Evolutionary conservation across 35 echinoderm and acorn worm genomes (phyloP), one percentile per base, ranked within the genome.

Genomic region (Stichopus chloronotus): DNA sequence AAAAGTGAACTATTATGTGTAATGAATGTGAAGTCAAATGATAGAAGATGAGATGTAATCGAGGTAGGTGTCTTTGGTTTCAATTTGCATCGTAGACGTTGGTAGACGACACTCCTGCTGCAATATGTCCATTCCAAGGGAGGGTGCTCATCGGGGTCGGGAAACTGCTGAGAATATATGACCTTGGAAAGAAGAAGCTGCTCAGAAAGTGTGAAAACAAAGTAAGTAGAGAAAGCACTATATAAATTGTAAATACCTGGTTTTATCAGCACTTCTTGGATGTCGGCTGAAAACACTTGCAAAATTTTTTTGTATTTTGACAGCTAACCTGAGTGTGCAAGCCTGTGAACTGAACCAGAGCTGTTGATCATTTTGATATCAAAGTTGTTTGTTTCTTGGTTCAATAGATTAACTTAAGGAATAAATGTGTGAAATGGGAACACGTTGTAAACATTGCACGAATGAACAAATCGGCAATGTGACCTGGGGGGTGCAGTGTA

Each of bases 121-220:
- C 97, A 16, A 96, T 98, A 23, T 96, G 95, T 83, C 78, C 97
- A 87, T 98, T 98, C 93, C 97, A 98, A 93, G 97, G 97, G 22
- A 83, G 95, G 55, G 93, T 98, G 7, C 86, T 98, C 53, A 94
- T 98, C 12, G 97, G 97, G 7, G 94, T 98, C 4, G 97, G 97
- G 2, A 98, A 96, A 76, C 71, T 98, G 12, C 94, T 98, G 16
- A 94, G 97, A 94, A 90, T 98, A 52, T 98, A 98, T 88, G 97
- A 98, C 77, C 79, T 98, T 5, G 97, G 97, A 83, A 98, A 98
- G 87, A 98, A 98, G 87, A 98, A 98, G 92, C 88, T 98, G 57
- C 84, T 98, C 4, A 79, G 97, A 52, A 98, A 98, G 58, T 98
- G 97, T 95, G 97, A 98, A 88, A 98, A 98, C 77, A 98, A 98